Conservation (phyloP, 2,797 vertebrate species). For the Hoplostethus atlanticus region DNA sequence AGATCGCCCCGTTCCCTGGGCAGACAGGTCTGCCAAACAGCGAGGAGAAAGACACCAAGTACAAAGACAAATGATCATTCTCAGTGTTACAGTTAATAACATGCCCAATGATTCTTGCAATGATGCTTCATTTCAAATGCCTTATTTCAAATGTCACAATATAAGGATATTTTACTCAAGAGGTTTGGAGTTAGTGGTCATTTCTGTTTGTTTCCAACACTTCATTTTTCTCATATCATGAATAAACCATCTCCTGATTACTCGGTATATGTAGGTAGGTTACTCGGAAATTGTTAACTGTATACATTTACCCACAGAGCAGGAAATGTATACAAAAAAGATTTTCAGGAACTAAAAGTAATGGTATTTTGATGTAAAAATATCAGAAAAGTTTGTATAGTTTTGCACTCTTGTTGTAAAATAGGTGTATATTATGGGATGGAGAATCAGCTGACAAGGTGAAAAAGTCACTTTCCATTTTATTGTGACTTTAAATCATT, state of each 20-base stretch:
- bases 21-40: constrained; percentile 76
- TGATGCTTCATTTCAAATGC: constrained; percentile 40
- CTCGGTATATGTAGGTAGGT: too few species aligned
- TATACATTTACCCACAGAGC: neutral
- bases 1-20: constrained; percentile 49
- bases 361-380: too few species aligned
- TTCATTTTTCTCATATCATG: neutral
- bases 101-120: constrained; percentile 35
- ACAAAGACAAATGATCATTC: constrained; percentile 73
- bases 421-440: too few species aligned
- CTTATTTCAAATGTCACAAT: constrained; percentile 52
- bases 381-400: too few species aligned
- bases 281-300: too few species aligned
- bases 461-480: neutral
- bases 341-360: too few species aligned
- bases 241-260: neutral
- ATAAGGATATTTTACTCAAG: constrained; percentile 59
- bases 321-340: neutral
- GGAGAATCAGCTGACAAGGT: too few species aligned
- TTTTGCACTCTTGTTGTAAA: neutral
- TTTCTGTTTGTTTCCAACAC: constrained; percentile 29
- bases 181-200: constrained; percentile 29
- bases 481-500: neutral
- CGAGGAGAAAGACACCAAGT: constrained; percentile 85
- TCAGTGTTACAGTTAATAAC: constrained; percentile 37